These are phyloP conservation scores for Gorsachius magnificus DNA, from an alignment of 2,797 vertebrate species.

Conservation along the genomic window DNA sequence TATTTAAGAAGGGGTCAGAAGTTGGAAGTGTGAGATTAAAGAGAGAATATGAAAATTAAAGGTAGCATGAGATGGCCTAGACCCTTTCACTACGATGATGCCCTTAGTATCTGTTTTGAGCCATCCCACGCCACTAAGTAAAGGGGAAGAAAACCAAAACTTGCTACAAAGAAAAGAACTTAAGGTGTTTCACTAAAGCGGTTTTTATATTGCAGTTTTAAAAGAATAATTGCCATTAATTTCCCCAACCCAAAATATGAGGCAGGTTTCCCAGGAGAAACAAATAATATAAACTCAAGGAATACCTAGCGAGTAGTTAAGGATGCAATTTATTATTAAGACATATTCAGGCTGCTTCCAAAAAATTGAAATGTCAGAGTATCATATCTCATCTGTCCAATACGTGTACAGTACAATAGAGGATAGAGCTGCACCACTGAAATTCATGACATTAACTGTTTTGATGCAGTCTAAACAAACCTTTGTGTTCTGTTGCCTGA, in stretches of 20 bases:
- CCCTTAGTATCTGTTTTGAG: slow-evolving; percentile 63
- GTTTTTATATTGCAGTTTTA: slow-evolving; percentile 68
- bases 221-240: slow-evolving; percentile 55
- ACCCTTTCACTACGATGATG: slow-evolving; percentile 55
- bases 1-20: slow-evolving; percentile 70
- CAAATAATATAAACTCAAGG: slow-evolving; percentile 53
- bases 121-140: slow-evolving; percentile 54
- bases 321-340: slow-evolving; percentile 65
- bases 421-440: slow-evolving; percentile 72
- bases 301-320: slow-evolving; percentile 65
- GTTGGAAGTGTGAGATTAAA: slow-evolving; percentile 63
- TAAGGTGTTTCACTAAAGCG: slow-evolving; percentile 77
- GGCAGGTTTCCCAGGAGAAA: slow-evolving; percentile 61
- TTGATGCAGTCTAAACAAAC: slow-evolving; percentile 58
- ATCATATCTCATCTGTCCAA: slow-evolving; percentile 71
- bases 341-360: slow-evolving; percentile 71
- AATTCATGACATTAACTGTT: slow-evolving; percentile 66
- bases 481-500: slow-evolving; percentile 65
- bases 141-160: slow-evolving; percentile 32
- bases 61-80: slow-evolving; percentile 65
- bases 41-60: slow-evolving; percentile 47
- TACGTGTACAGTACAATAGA: slow-evolving; percentile 69
- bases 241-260: slow-evolving; percentile 45
- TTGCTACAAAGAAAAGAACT: slow-evolving; percentile 63
- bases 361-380: slow-evolving; percentile 57